Conservation (phyloP, 1,140 invertebrate genomes). For the Drosophila bocqueti region DNA sequence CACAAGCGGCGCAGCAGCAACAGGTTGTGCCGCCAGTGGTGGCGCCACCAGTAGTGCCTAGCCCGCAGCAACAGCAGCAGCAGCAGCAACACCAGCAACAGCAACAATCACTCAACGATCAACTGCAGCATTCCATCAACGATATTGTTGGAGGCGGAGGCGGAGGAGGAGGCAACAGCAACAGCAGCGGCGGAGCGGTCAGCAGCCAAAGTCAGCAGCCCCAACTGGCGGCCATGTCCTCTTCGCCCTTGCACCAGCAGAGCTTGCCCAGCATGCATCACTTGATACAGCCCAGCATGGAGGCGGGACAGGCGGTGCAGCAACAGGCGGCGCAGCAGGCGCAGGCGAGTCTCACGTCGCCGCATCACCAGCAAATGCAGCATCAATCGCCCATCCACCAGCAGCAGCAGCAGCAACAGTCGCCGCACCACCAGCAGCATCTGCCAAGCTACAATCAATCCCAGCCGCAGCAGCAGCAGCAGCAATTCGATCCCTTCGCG, state of each 20-base stretch:
- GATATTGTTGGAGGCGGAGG: slow-evolving; percentile 78
- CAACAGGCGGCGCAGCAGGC: slow-evolving; percentile 37
- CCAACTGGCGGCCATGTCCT: slow-evolving; percentile 56
- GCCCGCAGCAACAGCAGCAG: slow-evolving; percentile 53
- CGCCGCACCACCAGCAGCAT: slow-evolving; percentile 64
- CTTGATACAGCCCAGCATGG: slow-evolving; percentile 58
- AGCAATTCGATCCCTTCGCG: slow-evolving; percentile 75
- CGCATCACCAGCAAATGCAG: slow-evolving; percentile 75
- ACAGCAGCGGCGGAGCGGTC: slow-evolving; percentile 22
- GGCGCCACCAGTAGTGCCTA: slow-evolving; percentile 34
- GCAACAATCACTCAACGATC: slow-evolving; percentile 74
- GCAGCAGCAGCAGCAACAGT: slow-evolving; percentile 61
- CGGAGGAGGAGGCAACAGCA: slow-evolving; percentile 58
- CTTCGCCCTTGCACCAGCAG: slow-evolving; percentile 69
- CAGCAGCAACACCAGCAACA: slow-evolving; percentile 75
- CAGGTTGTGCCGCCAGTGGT: slow-evolving; percentile 40
- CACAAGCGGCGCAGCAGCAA: slow-evolving; percentile 69
- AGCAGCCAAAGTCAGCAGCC: slow-evolving; percentile 28
- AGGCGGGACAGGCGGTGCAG: slow-evolving; percentile 39
- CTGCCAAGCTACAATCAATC: slow-evolving; percentile 73
- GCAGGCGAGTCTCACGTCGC: slow-evolving; percentile 50
- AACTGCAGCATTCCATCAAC: slow-evolving; percentile 84
- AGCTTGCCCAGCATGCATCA: slow-evolving; percentile 73
- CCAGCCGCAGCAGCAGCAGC: slow-evolving; percentile 64
- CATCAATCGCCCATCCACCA: slow-evolving; percentile 72